Evolutionary conservation across 2,888 invertebrate genomes (phyloP), one percentile per base, ranked within the genome.

Genomic region (Leptopterna dolabrata): DNA sequence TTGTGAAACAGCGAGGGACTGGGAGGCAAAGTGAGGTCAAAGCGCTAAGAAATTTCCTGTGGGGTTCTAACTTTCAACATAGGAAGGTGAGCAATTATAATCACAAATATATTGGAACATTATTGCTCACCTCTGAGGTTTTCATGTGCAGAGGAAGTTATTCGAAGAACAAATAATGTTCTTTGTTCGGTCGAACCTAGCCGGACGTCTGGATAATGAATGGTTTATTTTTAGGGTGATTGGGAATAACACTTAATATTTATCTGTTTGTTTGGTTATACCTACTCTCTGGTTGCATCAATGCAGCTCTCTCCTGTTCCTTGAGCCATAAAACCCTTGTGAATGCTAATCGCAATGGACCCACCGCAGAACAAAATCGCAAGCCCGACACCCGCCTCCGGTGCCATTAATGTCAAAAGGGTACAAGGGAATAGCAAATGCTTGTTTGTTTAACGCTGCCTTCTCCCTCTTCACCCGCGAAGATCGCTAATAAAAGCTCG

Each of bases 371-470:
- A 71, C 71, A 36, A 73, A 14, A 73, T 73, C 36, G 71, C 71
- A 16, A 27, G 24, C 73, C 41, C 73, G 36, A n/a, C 16, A 73
- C 73, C 30, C 73, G 19, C 73, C 73, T 36, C 36, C 30, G 73
- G 24, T 63, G 36, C 73, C 41, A 73, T 73, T 73, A 73, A 73
- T 73, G 73, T 73, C 73, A 73, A 41, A 30, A 73, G 73, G 41
- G 73, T n/a, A 41, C 41, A 73, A 19, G 30, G 73, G 30, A 73
- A 73, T 73, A 73, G 16, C 36, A 16, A 73, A 30, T 16, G 36
- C 73, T 73, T 73, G 73, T 73, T 73, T 73, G 73, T 73, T 73
- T 73, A 73, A 73, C 73, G 73, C 73, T 41, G 30, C 30, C 63
- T 24, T 63, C 1, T 7, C 47, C 36, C 36, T 36, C 47, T 47